Base-by-base conservation (phyloP, 2,888 invertebrate species). In the Papilio protenor region DNA sequence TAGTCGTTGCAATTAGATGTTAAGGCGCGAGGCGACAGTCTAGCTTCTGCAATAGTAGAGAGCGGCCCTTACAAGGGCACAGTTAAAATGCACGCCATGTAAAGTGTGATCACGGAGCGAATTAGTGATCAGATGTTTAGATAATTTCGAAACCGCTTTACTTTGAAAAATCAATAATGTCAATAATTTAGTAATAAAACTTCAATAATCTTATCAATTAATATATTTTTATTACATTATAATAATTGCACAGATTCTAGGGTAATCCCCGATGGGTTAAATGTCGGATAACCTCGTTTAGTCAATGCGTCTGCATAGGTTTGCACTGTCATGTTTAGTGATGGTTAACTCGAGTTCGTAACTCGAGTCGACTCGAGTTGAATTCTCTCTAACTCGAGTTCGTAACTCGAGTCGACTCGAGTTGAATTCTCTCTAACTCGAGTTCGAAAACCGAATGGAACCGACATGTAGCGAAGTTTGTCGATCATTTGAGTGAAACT, bases 1-100 rank as follows among this genome's bases (percentile, higher is more conserved):
- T 12, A 55, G 55, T 33, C n/a, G 52, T 49, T 52, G 23, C 52
- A 72, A 55, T 55, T 66, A 66, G 66, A 66, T 55, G 52, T 49
- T 71, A 11, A 33, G 52, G 52, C 18, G 57, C n/a, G 55, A 21
- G 10, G 61, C 27, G 18, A 40, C 33, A 18, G 64, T 18, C 45
- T n/a, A 64, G 66, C 52, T 71, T 18, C 49, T 71, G 71, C 59
- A 59, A 49, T 72, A 27, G 27, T 73, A 66, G 45, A 66, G 66
- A 55, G 45, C 66, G 16, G n/a, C n/a, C 69, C 77, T 21, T 57
- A 66, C 66, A 73, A 73, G 55, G 40, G 12, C 47, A 18, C 45
- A 18, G n/a, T 66, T 73, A 11, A 73, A 66, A 75, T 45, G 55
- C 66, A 45, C 57, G n/a, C 73, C 64, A 69, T 57, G 45, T 73